Evolutionary conservation across 2,797 vertebrate genomes (phyloP).

Genomic region (Hydrolagus colliei): DNA sequence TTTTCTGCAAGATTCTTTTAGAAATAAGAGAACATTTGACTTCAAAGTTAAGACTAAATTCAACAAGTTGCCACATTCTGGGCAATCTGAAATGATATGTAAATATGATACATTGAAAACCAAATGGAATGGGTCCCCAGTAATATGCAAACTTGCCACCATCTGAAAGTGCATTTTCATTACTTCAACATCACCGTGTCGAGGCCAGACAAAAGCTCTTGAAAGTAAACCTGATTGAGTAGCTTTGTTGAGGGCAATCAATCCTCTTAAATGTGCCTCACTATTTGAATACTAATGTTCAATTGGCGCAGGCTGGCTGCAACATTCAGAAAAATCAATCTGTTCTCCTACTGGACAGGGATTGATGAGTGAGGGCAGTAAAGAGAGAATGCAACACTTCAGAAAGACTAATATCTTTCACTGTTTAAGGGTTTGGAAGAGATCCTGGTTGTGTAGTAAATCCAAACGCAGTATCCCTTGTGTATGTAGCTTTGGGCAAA

Average conservation of each 20-base stretch:
- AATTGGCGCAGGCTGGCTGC: background rate
- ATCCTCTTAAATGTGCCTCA: background rate
- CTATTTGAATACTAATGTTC: background rate
- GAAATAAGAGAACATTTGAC: too few species aligned
- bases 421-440: slow-evolving; percentile 3
- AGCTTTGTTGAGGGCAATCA: background rate
- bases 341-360: background rate
- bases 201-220: background rate
- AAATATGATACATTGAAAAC: too few species aligned
- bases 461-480: background rate
- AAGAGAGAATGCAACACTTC: background rate
- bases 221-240: background rate
- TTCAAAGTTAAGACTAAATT: too few species aligned
- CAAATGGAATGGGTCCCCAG: too few species aligned
- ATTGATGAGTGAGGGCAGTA: background rate
- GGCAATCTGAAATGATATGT: too few species aligned
- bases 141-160: too few species aligned
- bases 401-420: slow-evolving; percentile 8
- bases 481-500: background rate
- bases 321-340: background rate
- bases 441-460: background rate
- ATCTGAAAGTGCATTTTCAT: background rate
- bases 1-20: too few species aligned
- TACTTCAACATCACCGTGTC: background rate
- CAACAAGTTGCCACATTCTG: too few species aligned